Percentiles rank a stretch among this genome's conserved stretches.
Conservation (phyloP, 2,797 vertebrate species). For the Bryconaethiops microstoma region DNA sequence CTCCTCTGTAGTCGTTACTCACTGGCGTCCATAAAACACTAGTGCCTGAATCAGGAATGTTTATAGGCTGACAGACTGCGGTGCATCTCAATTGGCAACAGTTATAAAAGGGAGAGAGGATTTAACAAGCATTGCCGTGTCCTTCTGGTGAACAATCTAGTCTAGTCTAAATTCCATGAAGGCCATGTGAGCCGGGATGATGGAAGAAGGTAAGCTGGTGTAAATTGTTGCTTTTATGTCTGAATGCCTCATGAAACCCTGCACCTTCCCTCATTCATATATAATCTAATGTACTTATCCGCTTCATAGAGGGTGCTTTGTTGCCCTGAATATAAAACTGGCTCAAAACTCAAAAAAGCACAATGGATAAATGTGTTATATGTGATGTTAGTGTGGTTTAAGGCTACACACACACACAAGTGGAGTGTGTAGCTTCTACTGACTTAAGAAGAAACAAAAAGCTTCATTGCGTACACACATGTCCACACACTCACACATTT, state of each 20-base stretch:
- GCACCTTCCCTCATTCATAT: background rate
- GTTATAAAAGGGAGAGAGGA: background rate
- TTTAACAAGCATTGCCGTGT: background rate
- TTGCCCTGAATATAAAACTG: background rate
- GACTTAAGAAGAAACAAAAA: too few relatives aligned
- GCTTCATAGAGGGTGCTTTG: background rate
- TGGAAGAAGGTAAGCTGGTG: conserved; percentile 4
- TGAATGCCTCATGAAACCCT: background rate
- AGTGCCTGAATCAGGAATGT: background rate
- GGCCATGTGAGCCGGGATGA: conserved; percentile 12
- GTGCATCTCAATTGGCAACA: background rate
- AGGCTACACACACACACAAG: too few relatives aligned
- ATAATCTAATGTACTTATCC: conserved; percentile 10
- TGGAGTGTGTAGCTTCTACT: too few relatives aligned
- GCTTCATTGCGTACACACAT: too few relatives aligned
- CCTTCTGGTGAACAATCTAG: background rate
- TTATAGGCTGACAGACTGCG: background rate
- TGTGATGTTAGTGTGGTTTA: background rate
- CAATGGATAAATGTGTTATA: too few relatives aligned
- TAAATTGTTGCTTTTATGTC: conserved; percentile 6
- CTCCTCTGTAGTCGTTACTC: background rate
- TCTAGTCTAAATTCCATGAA: background rate
- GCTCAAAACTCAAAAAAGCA: background rate
- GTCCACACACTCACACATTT: background rate
- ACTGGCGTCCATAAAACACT: background rate